Evolutionary conservation across 1,140 invertebrate species (phyloP), one percentile per base, ranked within the genome.

Genomic region (Drosophila dunni): DNA sequence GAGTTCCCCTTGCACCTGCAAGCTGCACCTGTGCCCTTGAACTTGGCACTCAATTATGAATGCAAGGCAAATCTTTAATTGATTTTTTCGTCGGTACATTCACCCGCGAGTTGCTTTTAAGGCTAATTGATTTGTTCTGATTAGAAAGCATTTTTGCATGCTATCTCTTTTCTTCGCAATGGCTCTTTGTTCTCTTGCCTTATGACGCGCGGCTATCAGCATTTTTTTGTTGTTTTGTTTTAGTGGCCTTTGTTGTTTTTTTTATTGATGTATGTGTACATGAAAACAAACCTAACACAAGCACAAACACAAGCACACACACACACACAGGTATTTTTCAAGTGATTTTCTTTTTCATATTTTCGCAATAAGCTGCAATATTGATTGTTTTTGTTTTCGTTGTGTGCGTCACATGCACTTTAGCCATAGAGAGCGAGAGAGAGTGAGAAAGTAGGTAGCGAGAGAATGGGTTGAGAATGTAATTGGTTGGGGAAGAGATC

Each of bases 101-200:
- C 73, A 79, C 81, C 77, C 57, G 46, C 38, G 17, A 11, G 7
- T 36, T 8, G 48, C 53, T 61, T 71, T 66, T 9, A 20, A 64
- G 54, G 77, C 69, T 78, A 80, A 85, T 84, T 84, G 81, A 85
- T 85, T 85, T 77, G 13, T 71, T 64, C 66, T 78, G 81, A 84
- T 86, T 86, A 78, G 78, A 84, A 78, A 71, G 46, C 69, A 11
- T 65, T 70, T 29, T 60, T 17, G 48, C 34, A 11, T 57, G 56
- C 64, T 62, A 63, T 72, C 72, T 72, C 73, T 50, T 20, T 69
- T 53, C n/a, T 11, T 54, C 40, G 24, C 48, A 34, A 38, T 45
- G 10, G 29, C 63, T 64, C 78, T 81, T 84, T 84, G 82, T 84
- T 85, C 50, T 60, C 36, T 29, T 29, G 48, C 48, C 56, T 45